These are phyloP conservation scores for Mizuhopecten yessoensis DNA, from an alignment of 1,140 invertebrate genomes.

Conservation along the genomic window DNA sequence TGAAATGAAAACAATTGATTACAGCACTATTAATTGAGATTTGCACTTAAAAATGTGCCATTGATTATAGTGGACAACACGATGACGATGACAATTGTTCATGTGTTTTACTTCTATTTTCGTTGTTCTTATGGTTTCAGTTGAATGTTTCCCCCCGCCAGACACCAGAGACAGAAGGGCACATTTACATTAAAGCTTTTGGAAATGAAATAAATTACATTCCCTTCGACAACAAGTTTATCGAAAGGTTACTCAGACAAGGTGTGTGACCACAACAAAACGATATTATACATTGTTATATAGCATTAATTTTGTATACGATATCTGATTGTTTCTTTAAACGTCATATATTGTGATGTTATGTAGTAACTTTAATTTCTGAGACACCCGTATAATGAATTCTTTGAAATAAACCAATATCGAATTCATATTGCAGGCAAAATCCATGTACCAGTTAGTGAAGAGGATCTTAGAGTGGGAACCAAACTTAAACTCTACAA, in stretches of 20 bases:
- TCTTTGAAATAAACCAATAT: too few relatives aligned
- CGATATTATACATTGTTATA: too few relatives aligned
- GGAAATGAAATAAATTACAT: constrained; percentile 65
- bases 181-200: constrained; percentile 67
- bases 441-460: background rate
- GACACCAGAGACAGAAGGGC: constrained; percentile 57
- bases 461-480: background rate
- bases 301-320: too few relatives aligned
- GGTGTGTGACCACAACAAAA: background rate
- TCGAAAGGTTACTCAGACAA: constrained; percentile 10
- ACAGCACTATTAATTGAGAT: too few relatives aligned
- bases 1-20: background rate
- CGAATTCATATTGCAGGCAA: background rate
- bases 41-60: background rate
- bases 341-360: too few relatives aligned
- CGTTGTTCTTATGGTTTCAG: constrained; percentile 50
- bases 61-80: background rate
- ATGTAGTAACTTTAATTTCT: too few relatives aligned
- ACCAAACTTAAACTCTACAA: constrained; percentile 44
- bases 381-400: too few relatives aligned
- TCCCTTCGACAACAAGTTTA: constrained; percentile 44
- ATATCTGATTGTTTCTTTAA: too few relatives aligned
- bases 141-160: constrained; percentile 59
- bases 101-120: background rate
- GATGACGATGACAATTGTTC: too few relatives aligned